Conservation (phyloP, 2,113 vertebrate species). For the Alethe castanea region DNA sequence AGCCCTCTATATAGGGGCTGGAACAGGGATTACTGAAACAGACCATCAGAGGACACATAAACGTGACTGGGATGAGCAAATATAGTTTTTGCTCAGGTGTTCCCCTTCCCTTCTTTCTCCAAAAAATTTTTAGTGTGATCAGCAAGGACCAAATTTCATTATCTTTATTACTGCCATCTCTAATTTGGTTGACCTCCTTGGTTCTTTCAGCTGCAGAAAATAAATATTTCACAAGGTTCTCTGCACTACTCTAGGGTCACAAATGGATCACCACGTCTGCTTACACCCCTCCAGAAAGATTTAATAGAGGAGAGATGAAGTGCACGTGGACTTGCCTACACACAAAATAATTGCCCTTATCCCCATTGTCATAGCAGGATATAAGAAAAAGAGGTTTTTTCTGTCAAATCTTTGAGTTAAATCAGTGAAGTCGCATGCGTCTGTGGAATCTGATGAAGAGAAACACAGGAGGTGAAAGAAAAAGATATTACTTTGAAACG, state of each 20-base stretch:
- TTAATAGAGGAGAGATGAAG: background rate
- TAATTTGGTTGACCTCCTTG: background rate
- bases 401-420: background rate
- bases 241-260: background rate
- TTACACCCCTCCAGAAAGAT: background rate
- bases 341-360: background rate
- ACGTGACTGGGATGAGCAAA: background rate
- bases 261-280: background rate
- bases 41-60: background rate
- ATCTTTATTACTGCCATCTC: background rate
- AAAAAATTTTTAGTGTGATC: background rate
- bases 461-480: background rate
- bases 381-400: background rate
- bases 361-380: background rate
- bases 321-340: background rate
- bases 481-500: slow-evolving; percentile 13
- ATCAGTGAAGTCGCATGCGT: background rate
- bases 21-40: background rate
- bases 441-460: background rate
- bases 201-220: background rate
- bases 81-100: background rate
- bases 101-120: background rate
- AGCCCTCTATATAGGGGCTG: background rate
- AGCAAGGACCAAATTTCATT: background rate
- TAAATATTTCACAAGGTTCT: background rate